phyloP scores from a whole-genome alignment of 2,113 vertebrate species.

The Calidris pygmaea region DNA sequence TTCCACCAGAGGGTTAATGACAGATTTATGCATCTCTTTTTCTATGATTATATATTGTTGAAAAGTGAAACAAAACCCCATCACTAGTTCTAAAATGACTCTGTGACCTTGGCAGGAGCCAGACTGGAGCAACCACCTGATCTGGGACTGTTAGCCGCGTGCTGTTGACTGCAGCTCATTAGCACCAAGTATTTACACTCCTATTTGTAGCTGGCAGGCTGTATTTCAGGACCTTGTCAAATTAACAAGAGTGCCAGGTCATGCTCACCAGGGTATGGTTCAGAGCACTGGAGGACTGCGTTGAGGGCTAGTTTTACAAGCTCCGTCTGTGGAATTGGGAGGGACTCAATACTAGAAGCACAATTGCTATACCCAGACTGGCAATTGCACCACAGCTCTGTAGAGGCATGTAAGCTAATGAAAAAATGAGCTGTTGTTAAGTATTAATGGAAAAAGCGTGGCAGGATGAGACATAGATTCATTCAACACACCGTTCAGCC shows the following conservation, averaged over 20 bases:
- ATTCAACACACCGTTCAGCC: background rate
- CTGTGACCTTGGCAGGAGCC: background rate
- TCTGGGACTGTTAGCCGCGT: background rate
- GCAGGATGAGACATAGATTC: background rate
- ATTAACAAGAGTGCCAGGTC: conserved; percentile 8
- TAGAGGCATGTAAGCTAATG: background rate
- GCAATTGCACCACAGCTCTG: background rate
- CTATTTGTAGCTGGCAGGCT: conserved; percentile 19
- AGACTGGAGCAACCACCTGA: background rate
- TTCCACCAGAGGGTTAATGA: background rate
- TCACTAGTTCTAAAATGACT: background rate
- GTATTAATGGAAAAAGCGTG: background rate
- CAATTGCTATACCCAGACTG: background rate
- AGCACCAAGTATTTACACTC: conserved; percentile 44
- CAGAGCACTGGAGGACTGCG: background rate
- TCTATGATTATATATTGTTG: background rate
- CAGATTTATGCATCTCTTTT: background rate
- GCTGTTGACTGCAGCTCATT: conserved; percentile 2
- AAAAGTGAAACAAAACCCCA: conserved; percentile 2
- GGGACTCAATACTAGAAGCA: background rate
- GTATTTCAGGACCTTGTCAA: conserved; percentile 39
- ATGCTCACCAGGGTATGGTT: background rate
- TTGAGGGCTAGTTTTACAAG: conserved; percentile 31
- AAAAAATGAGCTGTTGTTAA: background rate
- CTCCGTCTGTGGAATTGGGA: background rate